Evolutionary conservation across 2,888 invertebrate genomes (phyloP), one percentile per base, ranked within the genome.

Genomic region (Pardosa pseudoannulata): DNA sequence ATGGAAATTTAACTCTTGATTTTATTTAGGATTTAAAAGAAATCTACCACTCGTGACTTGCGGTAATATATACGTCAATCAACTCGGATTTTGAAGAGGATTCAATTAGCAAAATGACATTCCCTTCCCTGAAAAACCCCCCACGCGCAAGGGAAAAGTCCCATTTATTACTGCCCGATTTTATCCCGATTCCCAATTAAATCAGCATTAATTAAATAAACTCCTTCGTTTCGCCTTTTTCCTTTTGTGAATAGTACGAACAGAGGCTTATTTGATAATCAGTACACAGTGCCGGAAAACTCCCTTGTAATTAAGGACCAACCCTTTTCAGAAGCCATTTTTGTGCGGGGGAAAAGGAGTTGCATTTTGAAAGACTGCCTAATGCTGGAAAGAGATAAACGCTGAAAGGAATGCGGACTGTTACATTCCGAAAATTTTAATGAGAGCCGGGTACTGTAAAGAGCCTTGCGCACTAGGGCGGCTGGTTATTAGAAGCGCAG

Each of bases 381-480:
- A n/a, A 2, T 16, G 11, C 46, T 46, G 2, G 5, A 46, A 46
- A 46, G 11, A 46, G 46, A 46, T 2, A 16, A 46, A 16, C 2
- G 46, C 2, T 16, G 16, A 46, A 46, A 46, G 46, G 46, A 46
- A 46, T 16, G 16, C 11, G 16, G 16, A 16, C 46, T 46, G 46
- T 11, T 46, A 16, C 16, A 16, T 9, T 16, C 11, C 16, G 46
- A 16, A 46, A 46, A 80, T 80, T 80, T 80, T 80, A 80, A 80
- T 80, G 80, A 80, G 73, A 65, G 50, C 28, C 67, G n/a, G 46
- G 46, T 16, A 16, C 46, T 46, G 9, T 16, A 11, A 16, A 46
- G 16, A 16, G 46, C 11, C 2, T 2, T 46, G 16, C 46, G 46
- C 11, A 6, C 46, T 46, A 11, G 56, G 56, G 56, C 11, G 23